phyloP scores from a whole-genome alignment of 2,797 vertebrate genomes.

The Cichlasoma orientale region DNA sequence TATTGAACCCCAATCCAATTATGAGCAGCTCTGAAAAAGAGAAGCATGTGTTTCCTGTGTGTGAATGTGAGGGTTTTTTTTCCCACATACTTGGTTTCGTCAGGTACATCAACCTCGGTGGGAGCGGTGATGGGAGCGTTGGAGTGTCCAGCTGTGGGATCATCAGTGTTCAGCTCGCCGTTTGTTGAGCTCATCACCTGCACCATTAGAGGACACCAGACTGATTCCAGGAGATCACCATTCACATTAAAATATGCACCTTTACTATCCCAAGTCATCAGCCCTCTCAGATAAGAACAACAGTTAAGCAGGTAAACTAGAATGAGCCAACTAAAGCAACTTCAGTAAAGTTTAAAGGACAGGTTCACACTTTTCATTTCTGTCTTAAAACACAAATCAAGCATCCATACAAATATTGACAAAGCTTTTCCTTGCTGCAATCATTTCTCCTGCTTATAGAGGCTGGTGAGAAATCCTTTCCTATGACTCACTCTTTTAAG shows the following conservation, averaged over 20 bases:
- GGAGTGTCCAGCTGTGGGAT: conserved; percentile 95
- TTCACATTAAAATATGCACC: conserved; percentile 15
- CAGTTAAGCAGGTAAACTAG: not conserved
- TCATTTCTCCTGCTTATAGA: not conserved
- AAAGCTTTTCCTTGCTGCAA: not conserved
- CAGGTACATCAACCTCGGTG: conserved; percentile 94
- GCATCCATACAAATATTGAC: not conserved
- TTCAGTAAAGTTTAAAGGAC: conserved; percentile 8
- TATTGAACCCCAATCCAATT: not conserved
- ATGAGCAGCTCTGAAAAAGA: not conserved
- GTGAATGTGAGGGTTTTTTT: not conserved
- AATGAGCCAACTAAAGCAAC: conserved; percentile 26
- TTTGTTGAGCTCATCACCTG: conserved; percentile 98
- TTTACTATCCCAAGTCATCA: not conserved
- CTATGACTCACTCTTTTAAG: not conserved
- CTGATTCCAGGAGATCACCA: conserved; percentile 7
- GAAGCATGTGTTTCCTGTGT: not conserved
- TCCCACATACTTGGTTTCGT: conserved; percentile 91
- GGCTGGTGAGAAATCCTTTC: not conserved
- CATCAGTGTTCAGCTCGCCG: conserved; percentile 95
- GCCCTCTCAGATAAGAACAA: not conserved
- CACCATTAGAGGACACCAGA: conserved; percentile 17
- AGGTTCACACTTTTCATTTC: not conserved
- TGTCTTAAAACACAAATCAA: not conserved
- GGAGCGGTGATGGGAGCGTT: conserved; percentile 97